Conservation (phyloP, 2,797 vertebrate species). For the Dicrostonyx torquatus region DNA sequence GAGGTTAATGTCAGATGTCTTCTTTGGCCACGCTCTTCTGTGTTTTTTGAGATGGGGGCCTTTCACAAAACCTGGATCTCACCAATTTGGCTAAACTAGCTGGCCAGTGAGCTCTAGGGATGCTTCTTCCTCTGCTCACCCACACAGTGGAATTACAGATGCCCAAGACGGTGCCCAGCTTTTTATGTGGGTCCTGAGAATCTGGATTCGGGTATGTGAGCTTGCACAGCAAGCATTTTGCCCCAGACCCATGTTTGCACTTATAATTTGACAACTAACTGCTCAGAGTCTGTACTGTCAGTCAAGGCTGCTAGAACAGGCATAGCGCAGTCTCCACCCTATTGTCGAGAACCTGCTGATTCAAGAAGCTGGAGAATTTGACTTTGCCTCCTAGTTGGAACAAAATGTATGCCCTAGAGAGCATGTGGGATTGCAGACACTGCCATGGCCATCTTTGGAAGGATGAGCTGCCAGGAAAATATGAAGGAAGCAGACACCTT, state of each 20-base stretch:
- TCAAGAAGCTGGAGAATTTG: neutral
- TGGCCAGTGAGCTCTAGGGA: neutral
- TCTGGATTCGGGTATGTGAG: neutral
- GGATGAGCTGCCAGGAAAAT: neutral
- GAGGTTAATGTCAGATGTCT: neutral
- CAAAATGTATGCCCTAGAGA: neutral
- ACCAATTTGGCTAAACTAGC: neutral
- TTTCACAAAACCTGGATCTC: neutral
- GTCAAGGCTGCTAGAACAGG: neutral
- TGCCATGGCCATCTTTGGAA: neutral
- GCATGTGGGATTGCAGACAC: neutral
- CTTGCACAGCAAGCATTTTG: neutral
- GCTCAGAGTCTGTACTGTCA: neutral
- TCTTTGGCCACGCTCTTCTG: neutral
- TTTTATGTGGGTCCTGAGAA: neutral
- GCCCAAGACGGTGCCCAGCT: no score
- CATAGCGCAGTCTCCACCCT: accelerated
- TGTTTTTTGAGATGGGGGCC: neutral
- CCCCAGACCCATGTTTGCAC: neutral
- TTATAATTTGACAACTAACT: neutral
- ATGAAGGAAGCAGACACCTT: neutral
- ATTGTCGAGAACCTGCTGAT: neutral
- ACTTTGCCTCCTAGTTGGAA: neutral
- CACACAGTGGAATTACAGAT: neutral
- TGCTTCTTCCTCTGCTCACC: neutral